Evolutionary conservation across 2,888 invertebrate species (phyloP), one percentile per base, ranked within the genome.

Genomic region (Pachycephus smyrnensis): DNA sequence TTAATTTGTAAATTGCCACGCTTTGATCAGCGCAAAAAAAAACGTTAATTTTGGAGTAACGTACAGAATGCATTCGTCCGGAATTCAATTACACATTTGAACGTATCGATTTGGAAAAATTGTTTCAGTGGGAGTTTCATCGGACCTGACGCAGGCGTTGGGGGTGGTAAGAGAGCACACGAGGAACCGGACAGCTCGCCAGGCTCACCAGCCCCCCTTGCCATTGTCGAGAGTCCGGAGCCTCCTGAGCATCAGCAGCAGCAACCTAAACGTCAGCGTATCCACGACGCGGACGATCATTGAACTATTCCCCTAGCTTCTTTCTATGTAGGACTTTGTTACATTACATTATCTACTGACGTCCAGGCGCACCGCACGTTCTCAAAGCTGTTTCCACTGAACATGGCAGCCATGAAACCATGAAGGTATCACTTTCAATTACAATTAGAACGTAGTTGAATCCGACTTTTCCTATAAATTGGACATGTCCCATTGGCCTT

Each of bases 201-300:
- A 68, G 91, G 91, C 36, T 91, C 91, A 76, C 91, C 91, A 73
- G 90, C 91, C 69, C 90, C 91, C 68, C 87, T 91, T 74, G 91
- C 91, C 69, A 91, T 91, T 81, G 91, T 91, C 69, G 91, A 91
- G 83, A 91, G 91, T 84, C 91, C 91, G 9, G 91, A 91, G 81
- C 90, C 91, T 71, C 80, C 87, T 30, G 91, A 91, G 32, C 88
- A 89, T 76, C 82, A 87, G 73, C 82, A 83, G 74, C 82, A 83
- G 69, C 84, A 83, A 80, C 84, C 87, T 74, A 91, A 91, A 83
- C 91, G 91, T 85, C 90, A 89, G 82, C 91, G 91, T 82, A 85
- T 90, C 35, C 90, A 91, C 79, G 91, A 91, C 76, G 86, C 87
- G 80, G 91, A 91, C 80, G 91, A 91, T 85, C 91, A 91, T 84